These are phyloP conservation scores for Cebidichthys violaceus DNA, from an alignment of 2,113 vertebrate species.

Conservation along the genomic window DNA sequence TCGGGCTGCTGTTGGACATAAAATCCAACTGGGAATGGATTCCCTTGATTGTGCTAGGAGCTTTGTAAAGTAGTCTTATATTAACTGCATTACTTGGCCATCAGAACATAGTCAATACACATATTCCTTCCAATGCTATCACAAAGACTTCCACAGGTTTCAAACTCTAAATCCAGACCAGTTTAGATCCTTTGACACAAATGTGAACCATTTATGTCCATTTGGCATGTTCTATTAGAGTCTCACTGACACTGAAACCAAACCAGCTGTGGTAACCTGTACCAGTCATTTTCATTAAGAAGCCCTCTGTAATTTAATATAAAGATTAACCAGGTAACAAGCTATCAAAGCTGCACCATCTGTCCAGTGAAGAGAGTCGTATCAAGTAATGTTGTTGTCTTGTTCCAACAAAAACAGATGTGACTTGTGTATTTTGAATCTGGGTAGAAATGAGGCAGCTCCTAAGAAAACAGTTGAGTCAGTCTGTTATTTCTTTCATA, in stretches of 20 bases:
- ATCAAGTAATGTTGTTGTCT: not conserved
- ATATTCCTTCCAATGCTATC: not conserved
- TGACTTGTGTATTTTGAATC: not conserved
- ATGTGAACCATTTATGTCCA: conserved; percentile 2
- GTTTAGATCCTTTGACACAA: conserved; percentile 23
- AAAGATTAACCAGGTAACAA: conserved; percentile 6
- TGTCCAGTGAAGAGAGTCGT: not conserved
- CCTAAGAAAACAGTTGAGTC: conserved; percentile 4
- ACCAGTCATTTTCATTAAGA: conserved; percentile 15
- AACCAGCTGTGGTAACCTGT: not conserved
- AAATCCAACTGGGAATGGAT: not conserved
- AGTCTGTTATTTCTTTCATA: not conserved
- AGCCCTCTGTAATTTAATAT: conserved; percentile 8
- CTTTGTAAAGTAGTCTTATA: not conserved
- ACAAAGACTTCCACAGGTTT: not conserved
- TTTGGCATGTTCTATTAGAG: conserved; percentile 1
- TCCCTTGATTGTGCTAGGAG: not conserved
- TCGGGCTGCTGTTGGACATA: not conserved
- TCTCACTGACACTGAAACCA: conserved; percentile 17
- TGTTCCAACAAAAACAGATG: not conserved
- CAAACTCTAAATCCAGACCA: not conserved
- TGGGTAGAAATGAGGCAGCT: conserved; percentile 4
- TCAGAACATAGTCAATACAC: not conserved
- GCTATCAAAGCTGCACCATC: not conserved
- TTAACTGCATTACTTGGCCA: not conserved